phyloP scores from a whole-genome alignment of 2,888 invertebrate species.

The Agrochola lychnidis region DNA sequence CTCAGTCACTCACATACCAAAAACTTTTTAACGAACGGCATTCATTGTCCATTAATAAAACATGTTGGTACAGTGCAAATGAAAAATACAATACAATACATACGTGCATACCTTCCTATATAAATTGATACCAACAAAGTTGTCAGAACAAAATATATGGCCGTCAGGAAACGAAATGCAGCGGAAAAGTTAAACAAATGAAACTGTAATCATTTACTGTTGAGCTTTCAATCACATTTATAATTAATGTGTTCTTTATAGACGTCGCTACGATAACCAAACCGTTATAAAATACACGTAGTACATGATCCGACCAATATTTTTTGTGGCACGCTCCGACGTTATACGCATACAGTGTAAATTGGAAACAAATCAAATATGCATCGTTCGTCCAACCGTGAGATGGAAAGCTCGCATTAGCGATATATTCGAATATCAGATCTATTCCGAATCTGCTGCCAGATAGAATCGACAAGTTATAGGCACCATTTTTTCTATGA shows the following conservation, averaged over 20 bases:
- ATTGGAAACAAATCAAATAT: constrained; percentile 90
- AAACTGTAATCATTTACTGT: constrained; percentile 57
- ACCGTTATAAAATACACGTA: constrained; percentile 61
- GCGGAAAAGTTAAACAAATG: constrained; percentile 47
- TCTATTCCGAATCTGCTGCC: constrained; percentile 75
- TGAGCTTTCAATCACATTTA: constrained; percentile 66
- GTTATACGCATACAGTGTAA: constrained; percentile 79
- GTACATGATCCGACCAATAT: constrained; percentile 74
- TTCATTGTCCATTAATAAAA: constrained; percentile 51
- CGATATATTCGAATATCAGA: constrained; percentile 79
- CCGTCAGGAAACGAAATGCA: constrained; percentile 41
- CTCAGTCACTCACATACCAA: constrained; percentile 9
- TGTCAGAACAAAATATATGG: constrained; percentile 45
- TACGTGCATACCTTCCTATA: constrained; percentile 31
- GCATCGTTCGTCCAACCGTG: constrained; percentile 86
- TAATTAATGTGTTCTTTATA: constrained; percentile 63
- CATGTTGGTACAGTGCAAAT: constrained; percentile 36
- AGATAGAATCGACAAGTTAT: constrained; percentile 76
- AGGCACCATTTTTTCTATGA: constrained; percentile 72
- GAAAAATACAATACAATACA: constrained; percentile 28
- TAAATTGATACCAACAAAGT: constrained; percentile 55
- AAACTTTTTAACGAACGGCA: constrained; percentile 30
- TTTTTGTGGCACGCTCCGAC: constrained; percentile 77
- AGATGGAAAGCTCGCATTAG: constrained; percentile 87
- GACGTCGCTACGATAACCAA: constrained; percentile 48